Base-by-base conservation (phyloP, 2,113 vertebrate genomes). In the Phyllopteryx taeniolatus region DNA sequence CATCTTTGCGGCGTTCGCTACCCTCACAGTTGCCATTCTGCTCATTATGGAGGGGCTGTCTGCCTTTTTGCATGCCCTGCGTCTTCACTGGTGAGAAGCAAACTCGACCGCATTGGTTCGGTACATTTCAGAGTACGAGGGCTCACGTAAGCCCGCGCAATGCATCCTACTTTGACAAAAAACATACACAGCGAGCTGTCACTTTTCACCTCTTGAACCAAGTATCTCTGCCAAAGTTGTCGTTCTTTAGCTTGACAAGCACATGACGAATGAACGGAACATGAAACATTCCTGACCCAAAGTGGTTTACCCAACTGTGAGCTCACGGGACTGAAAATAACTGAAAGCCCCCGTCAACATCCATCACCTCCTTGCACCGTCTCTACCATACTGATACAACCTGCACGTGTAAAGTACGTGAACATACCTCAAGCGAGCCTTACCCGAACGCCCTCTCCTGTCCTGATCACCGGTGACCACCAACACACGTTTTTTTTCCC, bases 21-120 rank as follows among this genome's bases (percentile, higher is more conserved):
- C 90, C 0, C 90, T 99, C 70, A 99, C 98, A 0, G 94, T 99
- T 15, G 95, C 94, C 61, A 99, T 99, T 82, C 94, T 99, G 11
- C 93, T 99, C 72, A 85, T 99, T 85, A 99, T 99, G 98, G 98
- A 99, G 86, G 98, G 98, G 19, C 94, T 99, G 9, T 99, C 98
- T 0, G 97, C 98, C 17, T 99, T 99, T 77, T 93, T 99, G 62
- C 98, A 99, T 0, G 98, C 98, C 0, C 92, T 99, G 61, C 95
- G 98, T 77, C 87, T 99, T 83, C 98, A 99, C 92, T 99, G 97
- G 98, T 99, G 80, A 95, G 94, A 73, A 1, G 64, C 53, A 74
- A 70, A 73, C 17, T 53, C 13, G 39, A 3, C 68, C 19, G 72
- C 14, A 69, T 51, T 56, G 2, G 27, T 27, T 31, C 13, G 31